Evolutionary conservation across 1,140 invertebrate species (phyloP).

Genomic region (Microplitis mediator): DNA sequence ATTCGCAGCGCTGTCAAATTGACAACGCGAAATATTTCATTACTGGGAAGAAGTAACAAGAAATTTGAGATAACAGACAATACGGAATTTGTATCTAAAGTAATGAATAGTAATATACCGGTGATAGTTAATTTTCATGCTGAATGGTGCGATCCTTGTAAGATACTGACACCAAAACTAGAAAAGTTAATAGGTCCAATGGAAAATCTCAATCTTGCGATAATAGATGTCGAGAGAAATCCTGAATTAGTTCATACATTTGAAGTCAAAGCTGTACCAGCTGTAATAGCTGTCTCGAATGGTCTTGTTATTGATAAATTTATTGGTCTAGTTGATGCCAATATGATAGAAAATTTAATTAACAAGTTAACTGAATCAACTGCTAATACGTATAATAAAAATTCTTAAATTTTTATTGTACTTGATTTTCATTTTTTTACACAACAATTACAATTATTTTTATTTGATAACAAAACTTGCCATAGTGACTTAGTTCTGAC

Average conservation of each 20-base stretch:
- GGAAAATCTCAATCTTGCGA: constrained; percentile 82
- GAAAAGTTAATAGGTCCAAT: constrained; percentile 80
- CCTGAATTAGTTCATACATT: constrained; percentile 82
- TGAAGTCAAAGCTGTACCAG: constrained; percentile 89
- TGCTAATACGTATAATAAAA: constrained; percentile 24
- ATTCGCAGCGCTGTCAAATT: constrained; percentile 39
- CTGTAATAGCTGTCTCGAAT: constrained; percentile 86
- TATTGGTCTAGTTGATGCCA: constrained; percentile 85
- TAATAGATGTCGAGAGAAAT: constrained; percentile 90
- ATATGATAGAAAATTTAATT: constrained; percentile 83
- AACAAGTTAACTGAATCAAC: constrained; percentile 67
- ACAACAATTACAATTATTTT: neutral
- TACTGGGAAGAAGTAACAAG: constrained; percentile 50
- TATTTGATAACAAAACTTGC: constrained; percentile 2
- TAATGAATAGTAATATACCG: constrained; percentile 80
- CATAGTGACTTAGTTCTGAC: constrained; percentile 2
- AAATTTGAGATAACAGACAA: constrained; percentile 65
- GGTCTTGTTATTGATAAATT: constrained; percentile 91
- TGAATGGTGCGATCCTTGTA: constrained; percentile 96
- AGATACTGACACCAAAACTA: constrained; percentile 89
- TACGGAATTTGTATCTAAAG: constrained; percentile 69
- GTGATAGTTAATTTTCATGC: constrained; percentile 88
- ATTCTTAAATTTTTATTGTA: constrained; percentile 21
- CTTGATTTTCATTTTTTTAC: neutral
- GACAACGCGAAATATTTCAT: constrained; percentile 42